phyloP scores from a whole-genome alignment of 2,888 invertebrate genomes.

The Calliscelio sp. region DNA sequence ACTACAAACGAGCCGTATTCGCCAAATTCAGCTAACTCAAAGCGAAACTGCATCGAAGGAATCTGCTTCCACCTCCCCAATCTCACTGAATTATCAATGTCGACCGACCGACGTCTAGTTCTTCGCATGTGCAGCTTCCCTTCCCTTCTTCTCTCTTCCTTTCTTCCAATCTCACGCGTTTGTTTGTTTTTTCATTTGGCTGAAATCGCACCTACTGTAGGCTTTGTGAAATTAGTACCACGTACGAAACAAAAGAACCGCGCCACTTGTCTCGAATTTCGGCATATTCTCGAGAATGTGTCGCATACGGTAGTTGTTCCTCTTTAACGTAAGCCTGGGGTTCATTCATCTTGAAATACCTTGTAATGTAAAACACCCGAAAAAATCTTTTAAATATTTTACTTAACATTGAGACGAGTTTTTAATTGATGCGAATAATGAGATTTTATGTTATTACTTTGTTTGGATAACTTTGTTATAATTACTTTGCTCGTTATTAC shows the following conservation, averaged over 20 bases:
- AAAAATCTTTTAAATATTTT: background rate
- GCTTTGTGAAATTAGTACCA: conserved; percentile 64
- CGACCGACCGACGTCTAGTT: conserved; percentile 64
- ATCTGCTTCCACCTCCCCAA: conserved; percentile 74
- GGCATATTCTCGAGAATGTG: conserved; percentile 60
- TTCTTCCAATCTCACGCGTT: conserved; percentile 58
- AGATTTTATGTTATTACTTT: no score
- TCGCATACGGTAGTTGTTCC: conserved; percentile 56
- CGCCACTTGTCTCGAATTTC: conserved; percentile 69
- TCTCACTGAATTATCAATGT: conserved; percentile 67
- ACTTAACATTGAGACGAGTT: no score
- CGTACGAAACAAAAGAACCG: conserved; percentile 61
- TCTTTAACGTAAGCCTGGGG: conserved; percentile 45
- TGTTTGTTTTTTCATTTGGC: conserved; percentile 57
- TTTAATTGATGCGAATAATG: no score
- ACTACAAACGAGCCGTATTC: conserved; percentile 84
- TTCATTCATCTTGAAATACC: conserved; percentile 57
- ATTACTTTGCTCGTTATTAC: no score
- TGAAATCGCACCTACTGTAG: conserved; percentile 62
- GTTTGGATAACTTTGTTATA: no score
- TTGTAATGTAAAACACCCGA: conserved; percentile 24
- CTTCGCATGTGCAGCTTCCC: conserved; percentile 45
- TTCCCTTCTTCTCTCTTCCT: conserved; percentile 25
- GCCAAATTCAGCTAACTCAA: conserved; percentile 84
- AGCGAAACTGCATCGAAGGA: conserved; percentile 82